These are phyloP conservation scores for Hypomecis punctinalis DNA, from an alignment of 2,888 invertebrate species.

Conservation along the genomic window DNA sequence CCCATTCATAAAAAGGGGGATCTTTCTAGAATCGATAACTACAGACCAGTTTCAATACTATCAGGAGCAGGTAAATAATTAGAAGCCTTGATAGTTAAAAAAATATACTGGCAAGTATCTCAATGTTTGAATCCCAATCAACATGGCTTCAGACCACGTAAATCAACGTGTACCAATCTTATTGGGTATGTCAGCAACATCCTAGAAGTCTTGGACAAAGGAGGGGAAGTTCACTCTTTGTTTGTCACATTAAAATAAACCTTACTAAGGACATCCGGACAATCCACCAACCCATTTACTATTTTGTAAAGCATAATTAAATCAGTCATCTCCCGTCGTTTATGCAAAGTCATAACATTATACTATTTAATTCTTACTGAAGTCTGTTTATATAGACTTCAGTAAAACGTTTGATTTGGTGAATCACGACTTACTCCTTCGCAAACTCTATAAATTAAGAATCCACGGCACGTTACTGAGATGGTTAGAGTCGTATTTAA, in stretches of 20 bases:
- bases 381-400: no score
- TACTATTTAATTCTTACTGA: no score
- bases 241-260: no score
- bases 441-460: neutral
- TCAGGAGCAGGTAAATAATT: constrained; percentile 1
- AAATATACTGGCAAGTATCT: neutral
- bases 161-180: neutral
- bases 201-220: neutral
- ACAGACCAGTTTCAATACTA: neutral
- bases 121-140: neutral
- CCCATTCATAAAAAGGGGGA: neutral
- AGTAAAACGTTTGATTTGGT: neutral
- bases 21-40: neutral
- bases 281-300: no score
- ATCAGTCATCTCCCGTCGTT: no score
- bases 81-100: neutral
- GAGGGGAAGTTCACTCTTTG: no score
- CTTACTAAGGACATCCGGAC: no score
- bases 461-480: neutral
- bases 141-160: neutral
- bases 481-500: neutral
- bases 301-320: no score
- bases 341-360: no score
- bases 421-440: neutral
- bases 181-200: neutral